Evolutionary conservation across 2,113 vertebrate species (phyloP).

Genomic region (Leucoraja erinaceus): DNA sequence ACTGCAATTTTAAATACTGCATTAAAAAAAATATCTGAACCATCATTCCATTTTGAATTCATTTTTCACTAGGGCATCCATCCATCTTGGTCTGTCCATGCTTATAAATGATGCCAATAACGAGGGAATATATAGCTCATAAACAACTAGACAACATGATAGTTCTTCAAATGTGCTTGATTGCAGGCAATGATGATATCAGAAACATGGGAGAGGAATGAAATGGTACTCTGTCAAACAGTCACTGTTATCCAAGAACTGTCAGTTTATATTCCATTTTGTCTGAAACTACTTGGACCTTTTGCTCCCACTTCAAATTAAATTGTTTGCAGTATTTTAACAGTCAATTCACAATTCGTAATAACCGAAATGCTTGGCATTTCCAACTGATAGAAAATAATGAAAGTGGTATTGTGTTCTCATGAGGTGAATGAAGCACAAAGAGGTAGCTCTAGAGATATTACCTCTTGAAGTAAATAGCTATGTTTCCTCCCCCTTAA

Average conservation of each 20-base stretch:
- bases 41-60: neutral
- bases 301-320: neutral
- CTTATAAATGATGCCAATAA: neutral
- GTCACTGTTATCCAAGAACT: neutral
- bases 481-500: neutral
- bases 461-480: neutral
- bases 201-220: neutral
- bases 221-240: neutral
- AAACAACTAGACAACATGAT: neutral
- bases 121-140: neutral
- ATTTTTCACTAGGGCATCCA: neutral
- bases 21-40: neutral
- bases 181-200: neutral
- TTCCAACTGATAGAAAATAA: neutral
- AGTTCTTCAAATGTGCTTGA: neutral
- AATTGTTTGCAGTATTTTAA: neutral
- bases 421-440: slow-evolving; percentile 21
- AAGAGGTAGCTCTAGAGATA: neutral
- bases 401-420: neutral
- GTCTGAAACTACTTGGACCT: neutral
- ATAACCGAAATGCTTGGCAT: neutral
- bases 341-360: neutral
- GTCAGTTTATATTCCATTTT: neutral
- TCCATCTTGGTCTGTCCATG: neutral
- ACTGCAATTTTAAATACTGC: neutral